These are phyloP conservation scores for Euphydryas editha DNA, from an alignment of 2,888 invertebrate species.

Conservation along the genomic window DNA sequence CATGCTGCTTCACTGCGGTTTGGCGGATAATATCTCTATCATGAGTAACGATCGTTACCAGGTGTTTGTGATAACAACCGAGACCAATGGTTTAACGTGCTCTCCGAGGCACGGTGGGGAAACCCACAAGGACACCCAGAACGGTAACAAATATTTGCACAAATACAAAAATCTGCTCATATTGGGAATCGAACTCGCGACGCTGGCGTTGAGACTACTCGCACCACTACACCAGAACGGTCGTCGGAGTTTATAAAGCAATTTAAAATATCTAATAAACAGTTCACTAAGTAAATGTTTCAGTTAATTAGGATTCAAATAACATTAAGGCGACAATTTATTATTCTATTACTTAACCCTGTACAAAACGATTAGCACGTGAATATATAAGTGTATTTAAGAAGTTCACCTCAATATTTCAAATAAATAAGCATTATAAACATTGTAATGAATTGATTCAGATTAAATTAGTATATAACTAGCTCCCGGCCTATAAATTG, in stretches of 20 bases:
- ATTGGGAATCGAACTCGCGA: no score
- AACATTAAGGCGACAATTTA: neutral
- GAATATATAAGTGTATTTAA: slow-evolving; percentile 20
- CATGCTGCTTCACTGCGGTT: no score
- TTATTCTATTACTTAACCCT: slow-evolving; percentile 3
- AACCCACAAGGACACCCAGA: no score
- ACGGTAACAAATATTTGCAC: no score
- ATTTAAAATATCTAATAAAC: neutral
- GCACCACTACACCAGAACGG: no score
- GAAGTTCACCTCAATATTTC: slow-evolving; percentile 23
- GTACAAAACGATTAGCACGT: neutral
- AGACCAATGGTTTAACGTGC: no score
- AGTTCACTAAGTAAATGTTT: neutral
- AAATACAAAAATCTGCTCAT: no score
- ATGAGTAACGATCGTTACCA: no score
- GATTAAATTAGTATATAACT: slow-evolving; percentile 13
- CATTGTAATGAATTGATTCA: slow-evolving; percentile 25
- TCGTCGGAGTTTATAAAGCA: neutral
- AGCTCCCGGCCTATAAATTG: slow-evolving; percentile 24
- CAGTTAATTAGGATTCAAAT: neutral
- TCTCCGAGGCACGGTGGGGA: no score
- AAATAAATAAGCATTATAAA: slow-evolving; percentile 13
- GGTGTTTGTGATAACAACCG: no score
- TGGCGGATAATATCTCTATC: no score
- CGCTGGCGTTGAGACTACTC: no score